Evolutionary conservation across 92 coral and sea anemone genomes (phyloP).

Genomic region (Bergia sp.): DNA sequence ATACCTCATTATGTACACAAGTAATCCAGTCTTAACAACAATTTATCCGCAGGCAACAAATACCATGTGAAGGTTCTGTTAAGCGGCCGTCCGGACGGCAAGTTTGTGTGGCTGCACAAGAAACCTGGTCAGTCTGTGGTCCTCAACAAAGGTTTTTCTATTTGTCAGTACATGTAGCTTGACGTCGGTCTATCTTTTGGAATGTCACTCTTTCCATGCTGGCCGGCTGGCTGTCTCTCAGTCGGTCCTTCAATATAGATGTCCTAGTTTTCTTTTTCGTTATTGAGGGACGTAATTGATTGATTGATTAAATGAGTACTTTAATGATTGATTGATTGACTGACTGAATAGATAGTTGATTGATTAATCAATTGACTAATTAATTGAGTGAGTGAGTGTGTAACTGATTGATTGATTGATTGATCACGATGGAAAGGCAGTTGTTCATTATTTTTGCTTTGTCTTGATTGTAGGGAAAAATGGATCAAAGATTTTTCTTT

Average conservation of each 20-base stretch:
- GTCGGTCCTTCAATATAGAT: neutral
- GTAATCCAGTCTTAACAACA: neutral
- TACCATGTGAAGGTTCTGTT: slow-evolving; percentile 2
- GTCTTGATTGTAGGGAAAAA: neutral
- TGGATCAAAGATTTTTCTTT: slow-evolving; percentile 2
- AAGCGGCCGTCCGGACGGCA: neutral
- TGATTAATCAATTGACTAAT: neutral
- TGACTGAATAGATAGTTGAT: neutral
- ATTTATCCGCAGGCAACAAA: neutral
- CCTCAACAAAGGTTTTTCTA: neutral
- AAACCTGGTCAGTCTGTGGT: slow-evolving; percentile 10
- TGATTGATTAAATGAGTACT: neutral
- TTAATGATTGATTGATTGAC: neutral
- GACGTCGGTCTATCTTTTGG: neutral
- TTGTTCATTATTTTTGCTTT: neutral
- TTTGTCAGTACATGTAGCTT: neutral
- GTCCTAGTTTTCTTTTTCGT: neutral
- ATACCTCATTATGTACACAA: no score
- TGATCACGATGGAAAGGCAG: neutral
- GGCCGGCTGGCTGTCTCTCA: neutral
- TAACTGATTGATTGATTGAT: neutral
- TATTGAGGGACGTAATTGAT: neutral
- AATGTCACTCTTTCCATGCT: neutral
- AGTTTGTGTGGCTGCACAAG: neutral
- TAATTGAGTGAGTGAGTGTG: neutral